Evolutionary conservation across 2,888 invertebrate species (phyloP), one percentile per base, ranked within the genome.

Genomic region (Xanthia togata): DNA sequence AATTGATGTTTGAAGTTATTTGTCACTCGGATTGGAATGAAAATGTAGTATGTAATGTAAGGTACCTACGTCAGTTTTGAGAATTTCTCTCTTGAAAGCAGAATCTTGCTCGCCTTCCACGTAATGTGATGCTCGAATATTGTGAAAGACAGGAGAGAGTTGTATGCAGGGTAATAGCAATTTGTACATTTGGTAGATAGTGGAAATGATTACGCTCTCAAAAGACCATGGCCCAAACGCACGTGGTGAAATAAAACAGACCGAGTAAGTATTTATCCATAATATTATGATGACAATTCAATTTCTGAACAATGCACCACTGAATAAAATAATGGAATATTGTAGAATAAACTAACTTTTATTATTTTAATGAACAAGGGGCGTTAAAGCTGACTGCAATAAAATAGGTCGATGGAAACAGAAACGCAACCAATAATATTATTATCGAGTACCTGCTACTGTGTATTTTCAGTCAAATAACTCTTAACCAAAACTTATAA

Each of bases 101-200:
- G 47, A 70, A 78, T n/a, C 63, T 70, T 64, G 57, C 70, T 70
- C 70, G 41, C n/a, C 9, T 59, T 64, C 26, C 41, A 23, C 14
- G 64, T 53, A 31, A 78, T 26, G 3, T 35, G 50, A 65, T 20
- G 50, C 50, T 64, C 47, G 26, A 70, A 78, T 65, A 65, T 78
- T 78, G 57, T 70, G 59, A 78, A 35, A 59, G 64, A 64, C 78
- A 70, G 11, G 64, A 44, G n/a, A 47, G 41, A 57, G 11, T 41
- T 41, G 20, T 44, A 35, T 20, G 41, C 31, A 26, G 50, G 50
- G n/a, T n/a, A 53, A 60, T 35, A 76, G 41, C 6, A 68, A 44
- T 76, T 53, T 76, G 53, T 53, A 53, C 60, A 60, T 35, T 17
- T 53, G 35, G 41, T 50, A 41, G 14, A n/a, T 31, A 38, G 23